Conservation (phyloP, 2,113 vertebrate genomes). For the Cebus imitator region DNA sequence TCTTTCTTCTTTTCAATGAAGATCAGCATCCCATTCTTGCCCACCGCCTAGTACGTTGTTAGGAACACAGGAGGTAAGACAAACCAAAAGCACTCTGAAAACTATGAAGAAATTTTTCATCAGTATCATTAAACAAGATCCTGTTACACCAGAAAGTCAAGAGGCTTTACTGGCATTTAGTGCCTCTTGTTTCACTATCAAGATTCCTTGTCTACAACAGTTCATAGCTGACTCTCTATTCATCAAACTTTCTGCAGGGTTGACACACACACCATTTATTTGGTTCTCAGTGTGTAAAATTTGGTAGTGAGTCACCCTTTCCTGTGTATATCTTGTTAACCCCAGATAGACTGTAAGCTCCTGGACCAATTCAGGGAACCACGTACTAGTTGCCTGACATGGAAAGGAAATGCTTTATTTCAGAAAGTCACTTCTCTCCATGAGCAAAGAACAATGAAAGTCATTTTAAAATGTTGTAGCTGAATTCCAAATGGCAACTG, state of each 20-base stretch:
- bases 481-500: not conserved
- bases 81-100: not conserved
- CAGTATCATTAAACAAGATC: not conserved
- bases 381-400: not conserved
- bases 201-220: not conserved
- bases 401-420: not conserved
- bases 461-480: not conserved
- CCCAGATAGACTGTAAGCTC: not conserved
- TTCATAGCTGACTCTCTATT: not conserved
- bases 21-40: not conserved
- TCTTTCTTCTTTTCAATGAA: not conserved
- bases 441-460: not conserved
- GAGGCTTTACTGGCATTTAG: not conserved
- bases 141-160: not conserved
- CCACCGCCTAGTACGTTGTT: not conserved
- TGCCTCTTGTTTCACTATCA: not conserved
- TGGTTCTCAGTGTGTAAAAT: not conserved
- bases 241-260: not conserved
- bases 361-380: not conserved
- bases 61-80: not conserved
- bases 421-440: constrained; percentile 12
- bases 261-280: not conserved
- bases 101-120: not conserved
- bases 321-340: not conserved
- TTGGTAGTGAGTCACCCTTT: not conserved